These are phyloP conservation scores for Cartodere bifasciata DNA, from an alignment of 2,888 invertebrate species.

Conservation along the genomic window DNA sequence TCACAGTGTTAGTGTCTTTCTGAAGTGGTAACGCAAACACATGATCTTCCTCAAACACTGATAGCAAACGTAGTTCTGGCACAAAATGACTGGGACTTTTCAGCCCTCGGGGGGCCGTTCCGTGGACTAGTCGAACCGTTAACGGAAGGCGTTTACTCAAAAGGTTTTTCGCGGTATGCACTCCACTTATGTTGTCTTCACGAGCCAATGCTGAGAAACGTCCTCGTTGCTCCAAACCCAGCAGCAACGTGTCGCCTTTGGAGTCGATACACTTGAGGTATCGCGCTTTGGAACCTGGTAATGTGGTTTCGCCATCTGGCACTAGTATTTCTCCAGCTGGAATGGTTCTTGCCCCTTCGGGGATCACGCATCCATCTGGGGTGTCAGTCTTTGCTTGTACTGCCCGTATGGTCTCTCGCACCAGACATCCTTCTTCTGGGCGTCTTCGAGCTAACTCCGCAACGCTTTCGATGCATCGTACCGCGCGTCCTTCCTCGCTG, in stretches of 20 bases:
- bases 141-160: slow-evolving; percentile 82
- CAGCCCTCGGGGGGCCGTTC: slow-evolving; percentile 72
- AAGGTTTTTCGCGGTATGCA: slow-evolving; percentile 81
- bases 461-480: slow-evolving; percentile 80
- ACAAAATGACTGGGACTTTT: slow-evolving; percentile 74
- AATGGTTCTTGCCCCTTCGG: slow-evolving; percentile 59
- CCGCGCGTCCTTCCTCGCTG: slow-evolving; percentile 86
- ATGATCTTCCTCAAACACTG: slow-evolving; percentile 76
- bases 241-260: slow-evolving; percentile 69
- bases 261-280: slow-evolving; percentile 79
- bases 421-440: slow-evolving; percentile 62
- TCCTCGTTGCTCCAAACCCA: slow-evolving; percentile 78
- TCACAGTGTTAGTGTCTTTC: slow-evolving; percentile 62
- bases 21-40: slow-evolving; percentile 74
- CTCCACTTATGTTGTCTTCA: slow-evolving; percentile 89
- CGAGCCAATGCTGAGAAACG: slow-evolving; percentile 86
- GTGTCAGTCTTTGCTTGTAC: slow-evolving; percentile 49
- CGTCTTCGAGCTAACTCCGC: slow-evolving; percentile 67
- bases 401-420: slow-evolving; percentile 64
- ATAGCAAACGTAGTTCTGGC: slow-evolving; percentile 70
- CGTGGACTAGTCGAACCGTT: slow-evolving; percentile 84
- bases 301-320: slow-evolving; percentile 57
- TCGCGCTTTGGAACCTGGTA: slow-evolving; percentile 48
- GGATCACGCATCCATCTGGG: slow-evolving; percentile 45
- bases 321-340: slow-evolving; percentile 76